phyloP scores from a whole-genome alignment of 2,888 invertebrate genomes.

The Shargacucullia verbasci region DNA sequence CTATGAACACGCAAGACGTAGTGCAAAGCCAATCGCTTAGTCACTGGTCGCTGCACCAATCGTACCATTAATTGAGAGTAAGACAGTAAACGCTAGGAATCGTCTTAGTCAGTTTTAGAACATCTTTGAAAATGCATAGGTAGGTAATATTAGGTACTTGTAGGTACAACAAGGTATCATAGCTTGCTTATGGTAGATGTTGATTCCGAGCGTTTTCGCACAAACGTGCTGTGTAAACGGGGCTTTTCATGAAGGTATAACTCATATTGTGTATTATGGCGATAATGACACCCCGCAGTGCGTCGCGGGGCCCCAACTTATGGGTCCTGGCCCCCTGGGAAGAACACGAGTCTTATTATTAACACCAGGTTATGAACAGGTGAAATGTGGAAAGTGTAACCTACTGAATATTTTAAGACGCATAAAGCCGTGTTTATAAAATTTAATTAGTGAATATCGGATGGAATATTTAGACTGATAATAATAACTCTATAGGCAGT shows the following conservation, averaged over 20 bases:
- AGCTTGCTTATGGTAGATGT: no score
- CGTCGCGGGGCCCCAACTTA: slow-evolving; percentile 50
- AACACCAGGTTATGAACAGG: slow-evolving; percentile 32
- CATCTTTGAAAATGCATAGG: no score
- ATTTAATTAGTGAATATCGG: slow-evolving; percentile 1
- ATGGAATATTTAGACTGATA: no score
- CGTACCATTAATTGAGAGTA: no score
- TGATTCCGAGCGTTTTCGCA: background rate
- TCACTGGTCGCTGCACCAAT: no score
- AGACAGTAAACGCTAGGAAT: no score
- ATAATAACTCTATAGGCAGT: no score
- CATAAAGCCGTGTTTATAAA: slow-evolving; percentile 25
- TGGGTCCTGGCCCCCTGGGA: slow-evolving; percentile 47
- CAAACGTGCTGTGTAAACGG: slow-evolving; percentile 2
- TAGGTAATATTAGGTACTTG: no score
- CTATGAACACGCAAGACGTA: no score
- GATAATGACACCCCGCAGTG: slow-evolving; percentile 57
- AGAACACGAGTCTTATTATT: slow-evolving; percentile 42
- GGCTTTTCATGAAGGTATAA: slow-evolving; percentile 30
- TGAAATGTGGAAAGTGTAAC: slow-evolving; percentile 26
- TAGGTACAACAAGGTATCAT: no score
- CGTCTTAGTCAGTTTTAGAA: no score
- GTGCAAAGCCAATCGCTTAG: no score
- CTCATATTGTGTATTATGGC: slow-evolving; percentile 44
- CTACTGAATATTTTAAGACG: slow-evolving; percentile 29